Percentiles rank a stretch among this genome's conserved stretches.
These are phyloP conservation scores for Trematomus bernacchii DNA, from an alignment of 2,797 vertebrate species.

Conservation along the genomic window DNA sequence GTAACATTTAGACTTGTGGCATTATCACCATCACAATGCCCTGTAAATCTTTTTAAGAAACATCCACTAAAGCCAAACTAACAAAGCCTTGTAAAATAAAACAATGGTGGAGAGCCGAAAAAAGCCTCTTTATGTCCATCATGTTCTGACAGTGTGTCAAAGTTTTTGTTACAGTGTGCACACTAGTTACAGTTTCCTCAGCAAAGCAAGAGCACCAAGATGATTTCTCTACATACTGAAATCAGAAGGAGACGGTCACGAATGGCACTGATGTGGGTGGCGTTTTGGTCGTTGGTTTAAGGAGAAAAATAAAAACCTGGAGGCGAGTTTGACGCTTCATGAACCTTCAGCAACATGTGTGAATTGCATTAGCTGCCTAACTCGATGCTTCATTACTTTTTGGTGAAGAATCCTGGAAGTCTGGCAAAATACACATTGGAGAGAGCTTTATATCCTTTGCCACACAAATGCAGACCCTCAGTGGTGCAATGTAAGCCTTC, in stretches of 20 bases:
- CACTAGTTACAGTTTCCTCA: slow-evolving; percentile 20
- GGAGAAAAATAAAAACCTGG: slow-evolving; percentile 32
- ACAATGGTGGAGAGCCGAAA: slow-evolving; percentile 16
- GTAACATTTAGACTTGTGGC: neutral
- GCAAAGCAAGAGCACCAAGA: slow-evolving; percentile 43
- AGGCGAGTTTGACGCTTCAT: slow-evolving; percentile 25
- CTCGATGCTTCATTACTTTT: slow-evolving; percentile 46
- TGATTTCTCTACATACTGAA: slow-evolving; percentile 44
- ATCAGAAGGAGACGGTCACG: slow-evolving; percentile 35
- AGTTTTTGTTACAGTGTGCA: slow-evolving; percentile 43
- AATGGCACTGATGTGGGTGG: slow-evolving; percentile 58
- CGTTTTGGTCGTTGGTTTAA: slow-evolving; percentile 58
- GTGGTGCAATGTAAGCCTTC: slow-evolving; percentile 26
- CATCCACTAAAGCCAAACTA: slow-evolving; percentile 11
- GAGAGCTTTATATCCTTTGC: slow-evolving; percentile 35
- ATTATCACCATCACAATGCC: slow-evolving; percentile 18
- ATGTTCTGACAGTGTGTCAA: slow-evolving; percentile 33
- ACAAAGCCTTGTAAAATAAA: slow-evolving; percentile 6
- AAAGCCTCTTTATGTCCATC: slow-evolving; percentile 25
- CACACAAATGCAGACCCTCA: slow-evolving; percentile 39
- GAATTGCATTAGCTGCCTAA: slow-evolving; percentile 62
- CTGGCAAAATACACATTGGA: slow-evolving; percentile 30
- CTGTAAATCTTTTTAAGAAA: neutral
- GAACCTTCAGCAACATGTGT: slow-evolving; percentile 43
- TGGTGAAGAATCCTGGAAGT: slow-evolving; percentile 37